Base-by-base conservation (phyloP, 2,113 vertebrate species). In the Ammodytes marinus region DNA sequence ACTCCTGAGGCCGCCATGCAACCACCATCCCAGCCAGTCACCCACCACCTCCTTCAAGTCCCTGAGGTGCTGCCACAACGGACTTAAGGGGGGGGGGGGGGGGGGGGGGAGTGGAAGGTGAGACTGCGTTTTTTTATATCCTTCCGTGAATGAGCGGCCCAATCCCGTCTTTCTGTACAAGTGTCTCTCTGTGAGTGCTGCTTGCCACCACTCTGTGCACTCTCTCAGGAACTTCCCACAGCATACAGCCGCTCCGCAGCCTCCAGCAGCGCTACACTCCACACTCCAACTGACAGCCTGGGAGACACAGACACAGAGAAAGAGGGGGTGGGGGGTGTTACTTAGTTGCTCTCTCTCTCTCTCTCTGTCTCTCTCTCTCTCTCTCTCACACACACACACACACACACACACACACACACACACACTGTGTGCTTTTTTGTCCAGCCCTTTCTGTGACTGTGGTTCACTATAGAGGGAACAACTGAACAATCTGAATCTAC, bases 231-330 rank as follows among this genome's bases (percentile, higher is more conserved):
- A 85, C 89, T 91, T 90, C 88, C 86, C 86, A 85, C 83, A 78
- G 72, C 88, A 79, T 80, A 55, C 77, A 81, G 82, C 77, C 78
- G 65, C 85, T 67, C 90, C 39, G 80, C 89, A 81, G 91, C 88
- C 84, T 92, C 92, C 58, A 74, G 90, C 77, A 37, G 87, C 89
- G 90, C 89, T 92, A 87, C 86, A 90, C 89, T 27, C 27, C 27
- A 27, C 27, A 27, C 27, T 27, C 27, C 27, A 27, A 91, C 92
- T 94, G 95, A 95, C 92, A 89, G 92, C 87, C 95, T 93, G 92
- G 91, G 88, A 88, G 94, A 89, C 79, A 84, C 76, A 89, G 84
- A 88, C 91, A 95, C 90, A 91, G 79, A 78, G 87, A 87, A 67
- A 79, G 65, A 76, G 64, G 67, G 65, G 83, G 70, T 59, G 74